These are phyloP conservation scores for Dryobotodes eremita DNA, from an alignment of 2,888 invertebrate genomes.

Conservation along the genomic window DNA sequence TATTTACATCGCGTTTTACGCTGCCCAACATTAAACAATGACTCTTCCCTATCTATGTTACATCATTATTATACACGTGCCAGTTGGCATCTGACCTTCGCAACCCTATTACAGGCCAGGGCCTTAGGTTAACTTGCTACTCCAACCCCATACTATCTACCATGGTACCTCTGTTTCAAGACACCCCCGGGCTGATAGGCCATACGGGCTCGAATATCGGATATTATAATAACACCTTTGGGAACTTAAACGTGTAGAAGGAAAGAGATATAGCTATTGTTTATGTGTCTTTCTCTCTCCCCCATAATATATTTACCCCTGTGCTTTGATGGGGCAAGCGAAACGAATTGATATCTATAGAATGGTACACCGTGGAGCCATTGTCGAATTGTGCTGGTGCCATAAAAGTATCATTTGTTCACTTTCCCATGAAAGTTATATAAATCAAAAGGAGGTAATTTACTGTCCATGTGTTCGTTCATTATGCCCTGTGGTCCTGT, in stretches of 20 bases:
- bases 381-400: slow-evolving; percentile 33
- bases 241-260: slow-evolving; percentile 51
- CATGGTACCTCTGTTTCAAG: slow-evolving; percentile 25
- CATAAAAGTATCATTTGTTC: slow-evolving; percentile 41
- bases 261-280: slow-evolving; percentile 34
- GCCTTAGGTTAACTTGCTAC: slow-evolving; percentile 17
- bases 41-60: no score
- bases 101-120: not conserved
- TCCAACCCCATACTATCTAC: not conserved
- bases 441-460: slow-evolving; percentile 31
- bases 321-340: slow-evolving; percentile 34
- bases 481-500: not conserved
- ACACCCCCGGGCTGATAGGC: not conserved
- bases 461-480: slow-evolving; percentile 26
- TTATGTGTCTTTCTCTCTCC: slow-evolving; percentile 24
- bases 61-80: slow-evolving; percentile 16
- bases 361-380: slow-evolving; percentile 49
- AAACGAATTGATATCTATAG: slow-evolving; percentile 50
- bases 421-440: slow-evolving; percentile 40
- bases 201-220: slow-evolving; percentile 2
- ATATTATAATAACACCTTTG: slow-evolving; percentile 68
- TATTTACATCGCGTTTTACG: not conserved
- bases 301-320: slow-evolving; percentile 59
- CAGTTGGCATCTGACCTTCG: slow-evolving; percentile 7
- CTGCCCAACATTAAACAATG: not conserved